Conservation (phyloP, 2,113 vertebrate genomes). For the Hippocampus mohnikei region DNA sequence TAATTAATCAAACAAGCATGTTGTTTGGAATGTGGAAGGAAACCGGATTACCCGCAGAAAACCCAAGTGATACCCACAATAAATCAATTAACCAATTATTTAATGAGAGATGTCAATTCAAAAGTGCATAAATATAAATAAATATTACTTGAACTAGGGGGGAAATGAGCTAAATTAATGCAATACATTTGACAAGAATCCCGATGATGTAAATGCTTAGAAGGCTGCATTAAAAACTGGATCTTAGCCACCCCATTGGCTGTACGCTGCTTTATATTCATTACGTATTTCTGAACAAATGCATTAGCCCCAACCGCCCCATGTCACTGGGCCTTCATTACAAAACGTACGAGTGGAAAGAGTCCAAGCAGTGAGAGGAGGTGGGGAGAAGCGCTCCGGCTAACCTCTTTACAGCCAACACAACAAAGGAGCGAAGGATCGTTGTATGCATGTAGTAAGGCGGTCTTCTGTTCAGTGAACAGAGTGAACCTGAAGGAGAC, state of each 20-base stretch:
- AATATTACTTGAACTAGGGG: neutral
- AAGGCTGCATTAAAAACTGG: neutral
- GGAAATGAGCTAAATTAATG: neutral
- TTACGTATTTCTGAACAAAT: conserved; percentile 76
- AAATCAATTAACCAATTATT: neutral
- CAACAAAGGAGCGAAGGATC: conserved; percentile 56
- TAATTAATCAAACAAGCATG: neutral
- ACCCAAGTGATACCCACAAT: too few species aligned
- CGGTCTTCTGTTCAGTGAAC: conserved; percentile 43
- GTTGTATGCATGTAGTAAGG: conserved; percentile 49
- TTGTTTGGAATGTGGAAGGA: too few species aligned
- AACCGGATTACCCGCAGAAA: too few species aligned
- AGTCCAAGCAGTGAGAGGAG: conserved; percentile 63
- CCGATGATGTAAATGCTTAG: neutral
- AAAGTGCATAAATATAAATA: neutral
- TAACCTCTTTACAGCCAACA: conserved; percentile 44
- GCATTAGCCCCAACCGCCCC: conserved; percentile 72
- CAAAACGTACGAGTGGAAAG: conserved; percentile 77
- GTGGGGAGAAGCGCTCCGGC: neutral
- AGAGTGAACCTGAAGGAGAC: conserved; percentile 52
- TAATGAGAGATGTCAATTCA: neutral
- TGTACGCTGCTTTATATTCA: conserved; percentile 30
- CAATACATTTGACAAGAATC: neutral
- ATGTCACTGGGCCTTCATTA: conserved; percentile 40
- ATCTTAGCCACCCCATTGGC: neutral